A percentile compares a stretch with the other conserved stretches of the same genome.
Evolutionary conservation across 2,113 vertebrate genomes (phyloP).

Genomic region (Cryptomyrus ogoouensis): DNA sequence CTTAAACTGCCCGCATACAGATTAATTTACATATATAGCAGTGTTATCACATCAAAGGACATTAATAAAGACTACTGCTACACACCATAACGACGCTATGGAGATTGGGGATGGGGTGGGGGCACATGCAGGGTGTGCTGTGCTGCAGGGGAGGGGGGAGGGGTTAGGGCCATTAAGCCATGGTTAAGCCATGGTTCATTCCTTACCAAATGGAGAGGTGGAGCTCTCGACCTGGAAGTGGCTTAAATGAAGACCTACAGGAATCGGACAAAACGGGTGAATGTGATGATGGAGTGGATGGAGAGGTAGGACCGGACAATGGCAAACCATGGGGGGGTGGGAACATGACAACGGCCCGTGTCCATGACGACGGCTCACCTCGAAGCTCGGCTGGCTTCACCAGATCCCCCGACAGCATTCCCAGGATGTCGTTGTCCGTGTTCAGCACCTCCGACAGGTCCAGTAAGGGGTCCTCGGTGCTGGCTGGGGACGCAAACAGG

Average conservation of each 20-base stretch:
- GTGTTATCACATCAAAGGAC: background rate
- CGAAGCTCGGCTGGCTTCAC: constrained; percentile 71
- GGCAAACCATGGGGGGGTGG: background rate
- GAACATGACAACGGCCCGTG: background rate
- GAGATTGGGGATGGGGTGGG: background rate
- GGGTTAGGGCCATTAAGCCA: constrained; percentile 43
- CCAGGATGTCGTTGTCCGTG: constrained; percentile 88
- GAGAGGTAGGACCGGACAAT: constrained; percentile 8
- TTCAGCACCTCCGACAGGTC: constrained; percentile 87
- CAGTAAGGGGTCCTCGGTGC: constrained; percentile 72
- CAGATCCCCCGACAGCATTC: constrained; percentile 81
- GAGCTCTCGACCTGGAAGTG: constrained; percentile 88
- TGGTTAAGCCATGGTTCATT: constrained; percentile 30
- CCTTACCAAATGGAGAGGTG: constrained; percentile 92
- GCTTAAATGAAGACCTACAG: constrained; percentile 90
- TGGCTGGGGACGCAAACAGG: constrained; percentile 54
- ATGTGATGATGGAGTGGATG: constrained; percentile 48
- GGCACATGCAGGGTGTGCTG: background rate
- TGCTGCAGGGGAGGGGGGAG: background rate
- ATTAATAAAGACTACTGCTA: background rate
- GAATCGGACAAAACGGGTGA: constrained; percentile 74
- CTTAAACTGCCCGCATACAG: background rate
- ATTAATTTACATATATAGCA: background rate
- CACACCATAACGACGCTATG: background rate
- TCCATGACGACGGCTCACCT: constrained; percentile 50